Evolutionary conservation across 2,113 vertebrate genomes (phyloP).

Genomic region (Junco hyemalis): DNA sequence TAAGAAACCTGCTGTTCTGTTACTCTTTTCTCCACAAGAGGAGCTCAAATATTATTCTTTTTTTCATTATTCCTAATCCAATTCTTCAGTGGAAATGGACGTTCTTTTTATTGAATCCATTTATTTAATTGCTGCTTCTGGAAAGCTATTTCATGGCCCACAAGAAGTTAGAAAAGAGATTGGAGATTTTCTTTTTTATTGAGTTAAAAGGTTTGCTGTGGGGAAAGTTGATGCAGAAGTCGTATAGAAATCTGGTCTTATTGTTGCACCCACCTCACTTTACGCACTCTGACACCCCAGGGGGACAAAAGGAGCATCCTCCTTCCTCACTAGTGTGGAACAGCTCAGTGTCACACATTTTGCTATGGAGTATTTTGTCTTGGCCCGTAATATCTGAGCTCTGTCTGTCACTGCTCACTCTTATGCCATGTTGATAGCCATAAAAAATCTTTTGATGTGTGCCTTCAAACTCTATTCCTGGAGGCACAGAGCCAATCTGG

Average conservation of each 20-base stretch:
- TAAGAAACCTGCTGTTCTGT: background rate
- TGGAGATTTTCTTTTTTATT: background rate
- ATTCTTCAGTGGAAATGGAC: background rate
- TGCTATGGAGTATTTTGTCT: background rate
- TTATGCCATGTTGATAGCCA: rapidly evolving
- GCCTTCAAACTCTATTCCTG: background rate
- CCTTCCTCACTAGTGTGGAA: background rate
- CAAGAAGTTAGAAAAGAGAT: background rate
- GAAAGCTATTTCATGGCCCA: background rate
- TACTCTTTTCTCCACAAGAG: background rate
- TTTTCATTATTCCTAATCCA: conserved; percentile 24
- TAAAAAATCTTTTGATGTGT: background rate
- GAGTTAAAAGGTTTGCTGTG: background rate
- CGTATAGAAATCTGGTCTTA: background rate
- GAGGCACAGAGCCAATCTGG: background rate
- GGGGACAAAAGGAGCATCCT: background rate
- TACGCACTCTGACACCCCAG: rapidly evolving
- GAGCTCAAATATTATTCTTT: background rate
- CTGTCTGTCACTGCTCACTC: background rate
- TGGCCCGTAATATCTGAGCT: background rate
- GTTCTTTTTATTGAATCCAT: background rate
- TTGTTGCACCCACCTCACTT: background rate
- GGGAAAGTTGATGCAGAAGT: background rate
- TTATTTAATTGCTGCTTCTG: background rate
- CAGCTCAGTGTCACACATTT: background rate